phyloP scores from a whole-genome alignment of 1,140 invertebrate species.

The Callitettix versicolor region DNA sequence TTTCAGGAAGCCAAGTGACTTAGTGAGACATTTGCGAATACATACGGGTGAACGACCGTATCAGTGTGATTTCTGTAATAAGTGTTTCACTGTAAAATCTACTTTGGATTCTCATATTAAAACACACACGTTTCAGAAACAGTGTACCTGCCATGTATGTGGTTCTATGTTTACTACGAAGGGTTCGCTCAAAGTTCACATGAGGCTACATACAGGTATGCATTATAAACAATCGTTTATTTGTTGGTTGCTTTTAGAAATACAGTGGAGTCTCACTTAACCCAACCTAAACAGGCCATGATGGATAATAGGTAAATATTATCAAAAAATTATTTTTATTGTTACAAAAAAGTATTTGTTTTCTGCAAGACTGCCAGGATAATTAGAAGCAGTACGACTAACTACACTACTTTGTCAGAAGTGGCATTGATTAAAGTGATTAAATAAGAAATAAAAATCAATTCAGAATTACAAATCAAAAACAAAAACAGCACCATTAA shows the following conservation, averaged over 20 bases:
- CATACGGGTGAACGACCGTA: slow-evolving; percentile 61
- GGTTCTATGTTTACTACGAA: slow-evolving; percentile 46
- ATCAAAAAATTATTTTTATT: not conserved
- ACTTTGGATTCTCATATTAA: slow-evolving; percentile 47
- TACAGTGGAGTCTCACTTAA: not conserved
- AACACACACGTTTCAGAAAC: slow-evolving; percentile 42
- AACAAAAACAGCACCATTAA: too few relatives aligned
- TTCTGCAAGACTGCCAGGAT: not conserved
- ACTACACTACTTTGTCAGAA: not conserved
- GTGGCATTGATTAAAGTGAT: not conserved
- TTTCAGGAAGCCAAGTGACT: slow-evolving; percentile 42
- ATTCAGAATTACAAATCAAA: too few relatives aligned
- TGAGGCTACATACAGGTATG: slow-evolving; percentile 51
- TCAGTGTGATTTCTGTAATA: slow-evolving; percentile 48
- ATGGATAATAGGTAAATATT: not conserved
- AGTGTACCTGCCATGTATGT: slow-evolving; percentile 48
- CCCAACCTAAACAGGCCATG: not conserved
- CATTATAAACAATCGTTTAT: slow-evolving; percentile 1
- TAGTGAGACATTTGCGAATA: slow-evolving; percentile 41
- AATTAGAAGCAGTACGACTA: not conserved
- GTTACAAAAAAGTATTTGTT: not conserved
- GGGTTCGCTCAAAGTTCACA: slow-evolving; percentile 57
- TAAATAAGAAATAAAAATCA: too few relatives aligned
- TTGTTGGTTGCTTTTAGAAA: not conserved
- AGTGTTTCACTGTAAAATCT: slow-evolving; percentile 56